Evolutionary conservation across 2,113 vertebrate species (phyloP).

Genomic region (Agelaius tricolor): DNA sequence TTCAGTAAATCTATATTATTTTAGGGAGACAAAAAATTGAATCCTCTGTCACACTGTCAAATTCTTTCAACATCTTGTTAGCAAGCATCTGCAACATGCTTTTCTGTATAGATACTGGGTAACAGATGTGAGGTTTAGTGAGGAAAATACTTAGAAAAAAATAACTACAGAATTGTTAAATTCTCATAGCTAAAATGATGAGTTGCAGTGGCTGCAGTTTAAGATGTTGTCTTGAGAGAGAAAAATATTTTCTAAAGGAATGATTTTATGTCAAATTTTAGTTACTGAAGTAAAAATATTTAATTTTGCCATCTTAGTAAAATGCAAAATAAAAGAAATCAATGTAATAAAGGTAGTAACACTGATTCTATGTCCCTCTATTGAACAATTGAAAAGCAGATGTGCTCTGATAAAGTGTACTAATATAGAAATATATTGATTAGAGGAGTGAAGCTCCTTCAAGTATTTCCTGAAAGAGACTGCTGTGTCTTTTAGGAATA

Average conservation of each 20-base stretch:
- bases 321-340: conserved; percentile 67
- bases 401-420: conserved; percentile 60
- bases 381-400: conserved; percentile 58
- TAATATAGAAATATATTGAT: conserved; percentile 74
- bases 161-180: neutral
- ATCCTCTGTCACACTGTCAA: neutral
- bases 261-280: conserved; percentile 61
- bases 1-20: neutral
- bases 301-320: conserved; percentile 57
- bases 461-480: conserved; percentile 42
- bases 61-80: neutral
- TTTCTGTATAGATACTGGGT: neutral
- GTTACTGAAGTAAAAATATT: conserved; percentile 66
- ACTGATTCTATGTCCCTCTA: conserved; percentile 61
- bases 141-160: neutral
- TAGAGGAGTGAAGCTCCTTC: conserved; percentile 46
- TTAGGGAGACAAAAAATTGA: neutral
- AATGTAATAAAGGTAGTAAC: conserved; percentile 61
- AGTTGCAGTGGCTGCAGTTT: neutral
- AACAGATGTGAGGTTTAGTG: conserved; percentile 18
- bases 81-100: neutral
- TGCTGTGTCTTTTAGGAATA: neutral
- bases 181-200: conserved; percentile 15
- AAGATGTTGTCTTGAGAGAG: conserved; percentile 2
- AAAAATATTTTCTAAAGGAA: conserved; percentile 50